Conservation (phyloP, 2,888 invertebrate genomes). For the Pyrochroa serraticornis region DNA sequence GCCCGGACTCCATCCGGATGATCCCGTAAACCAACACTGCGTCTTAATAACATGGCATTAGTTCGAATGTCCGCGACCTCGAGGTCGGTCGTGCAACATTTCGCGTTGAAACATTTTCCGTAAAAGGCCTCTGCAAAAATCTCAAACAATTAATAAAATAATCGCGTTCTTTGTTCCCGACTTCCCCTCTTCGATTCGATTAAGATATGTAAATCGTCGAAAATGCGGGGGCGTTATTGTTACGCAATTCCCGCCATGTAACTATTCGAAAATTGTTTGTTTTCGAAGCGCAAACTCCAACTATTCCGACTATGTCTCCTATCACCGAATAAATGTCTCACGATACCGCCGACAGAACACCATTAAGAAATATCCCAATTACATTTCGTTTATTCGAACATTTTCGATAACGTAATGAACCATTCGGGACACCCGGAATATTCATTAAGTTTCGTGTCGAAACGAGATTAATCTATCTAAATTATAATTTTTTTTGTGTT, state of each 20-base stretch:
- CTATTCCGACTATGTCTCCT: slow-evolving; percentile 4
- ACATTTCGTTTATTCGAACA: slow-evolving; percentile 27
- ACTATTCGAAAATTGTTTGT: no score
- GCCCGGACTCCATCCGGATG: slow-evolving; percentile 32
- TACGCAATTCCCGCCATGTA: no score
- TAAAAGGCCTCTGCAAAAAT: slow-evolving; percentile 18
- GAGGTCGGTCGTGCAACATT: slow-evolving; percentile 32
- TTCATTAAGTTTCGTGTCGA: slow-evolving; percentile 20
- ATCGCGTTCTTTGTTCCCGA: no score
- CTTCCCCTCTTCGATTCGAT: slow-evolving; percentile 11
- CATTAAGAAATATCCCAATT: slow-evolving; percentile 31
- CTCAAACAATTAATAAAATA: not conserved
- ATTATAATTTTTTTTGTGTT: slow-evolving; percentile 33
- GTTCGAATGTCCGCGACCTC: slow-evolving; percentile 44
- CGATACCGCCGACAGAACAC: slow-evolving; percentile 17
- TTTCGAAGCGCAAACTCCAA: not conserved
- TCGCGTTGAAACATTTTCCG: not conserved
- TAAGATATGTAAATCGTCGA: slow-evolving; percentile 20
- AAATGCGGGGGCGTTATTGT: not conserved
- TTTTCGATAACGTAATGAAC: slow-evolving; percentile 25
- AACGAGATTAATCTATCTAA: slow-evolving; percentile 9
- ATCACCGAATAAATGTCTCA: slow-evolving; percentile 21
- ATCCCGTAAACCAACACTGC: slow-evolving; percentile 47
- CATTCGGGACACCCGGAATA: slow-evolving; percentile 25
- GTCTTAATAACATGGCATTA: slow-evolving; percentile 48